Evolutionary conservation across 1,140 invertebrate genomes (phyloP), one percentile per base, ranked within the genome.

Genomic region (Eumaeus atala): DNA sequence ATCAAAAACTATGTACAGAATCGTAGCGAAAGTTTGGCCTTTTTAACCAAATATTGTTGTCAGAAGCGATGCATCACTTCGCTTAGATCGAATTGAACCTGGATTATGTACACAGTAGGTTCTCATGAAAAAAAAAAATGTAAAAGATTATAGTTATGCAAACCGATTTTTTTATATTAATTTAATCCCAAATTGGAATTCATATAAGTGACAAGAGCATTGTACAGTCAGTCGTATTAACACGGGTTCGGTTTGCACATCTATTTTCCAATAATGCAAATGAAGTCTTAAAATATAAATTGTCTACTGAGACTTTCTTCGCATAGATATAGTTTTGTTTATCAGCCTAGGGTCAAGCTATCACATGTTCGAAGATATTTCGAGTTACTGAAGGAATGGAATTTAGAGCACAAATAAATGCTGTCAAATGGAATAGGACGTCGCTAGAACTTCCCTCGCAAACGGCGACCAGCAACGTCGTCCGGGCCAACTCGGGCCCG

Each of bases 351-450:
- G 35, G 36, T 49, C 37, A 11, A 40, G 35, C 17, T 18, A 12
- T 36, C 44, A 21, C 36, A 38, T 21, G 17, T 36, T 50, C 21
- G 17, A 42, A 50, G 28, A 16, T 11, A 49, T 34, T 55, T 16
- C 28, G 14, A 12, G 40, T n/a, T 51, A 40, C 17, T 16, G 17
- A 35, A 48, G 55, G 44, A 57, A 61, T 54, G 51, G 17, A 56
- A 53, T 44, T 53, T 48, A 28, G 48, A 56, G 56, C 34, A 48
- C 37, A 36, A 16, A 44, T 16, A 14, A 51, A 40, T 44, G 40
- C 40, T 44, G 40, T 44, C 40, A 17, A 44, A 44, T 44, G 40
- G 40, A 44, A 44, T 44, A 44, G 40, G 40, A 12, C 40, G 40
- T 14, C 40, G 9, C 17, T 9, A 3, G 40, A 9, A 9, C 40